Conservation (phyloP, 2,113 vertebrate genomes). For the Leucoraja erinaceus region DNA sequence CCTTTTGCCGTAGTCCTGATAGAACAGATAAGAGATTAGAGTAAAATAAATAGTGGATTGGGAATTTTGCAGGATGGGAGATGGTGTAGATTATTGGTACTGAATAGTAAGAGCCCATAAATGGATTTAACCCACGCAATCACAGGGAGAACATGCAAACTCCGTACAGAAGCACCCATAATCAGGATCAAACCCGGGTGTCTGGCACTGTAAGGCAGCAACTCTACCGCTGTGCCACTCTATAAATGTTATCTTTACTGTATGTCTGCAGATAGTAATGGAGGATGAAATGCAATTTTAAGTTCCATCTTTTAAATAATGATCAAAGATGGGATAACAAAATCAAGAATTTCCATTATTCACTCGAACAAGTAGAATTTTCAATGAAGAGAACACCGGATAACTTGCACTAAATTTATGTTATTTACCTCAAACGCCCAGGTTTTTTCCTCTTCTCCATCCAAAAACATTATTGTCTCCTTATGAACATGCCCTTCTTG, state of each 20-base stretch:
- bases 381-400: not conserved
- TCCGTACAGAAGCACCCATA: too few relatives aligned
- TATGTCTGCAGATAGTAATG: not conserved
- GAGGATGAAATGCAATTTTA: not conserved
- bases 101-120: not conserved
- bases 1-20: not conserved
- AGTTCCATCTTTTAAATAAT: not conserved
- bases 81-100: not conserved
- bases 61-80: not conserved
- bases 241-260: not conserved
- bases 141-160: too few relatives aligned
- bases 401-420: not conserved
- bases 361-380: not conserved
- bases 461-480: constrained; percentile 78
- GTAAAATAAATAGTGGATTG: not conserved
- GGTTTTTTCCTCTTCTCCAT: constrained; percentile 67
- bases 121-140: too few relatives aligned
- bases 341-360: not conserved
- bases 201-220: too few relatives aligned
- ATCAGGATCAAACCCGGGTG: too few relatives aligned
- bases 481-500: constrained; percentile 61
- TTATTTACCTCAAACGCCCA: constrained; percentile 67
- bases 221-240: too few relatives aligned
- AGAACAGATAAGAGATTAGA: not conserved
- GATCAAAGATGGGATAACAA: not conserved